Percentiles rank a stretch among this genome's conserved stretches.
phyloP scores from a whole-genome alignment of 1,140 invertebrate species.

The Lepidostoma basale region DNA sequence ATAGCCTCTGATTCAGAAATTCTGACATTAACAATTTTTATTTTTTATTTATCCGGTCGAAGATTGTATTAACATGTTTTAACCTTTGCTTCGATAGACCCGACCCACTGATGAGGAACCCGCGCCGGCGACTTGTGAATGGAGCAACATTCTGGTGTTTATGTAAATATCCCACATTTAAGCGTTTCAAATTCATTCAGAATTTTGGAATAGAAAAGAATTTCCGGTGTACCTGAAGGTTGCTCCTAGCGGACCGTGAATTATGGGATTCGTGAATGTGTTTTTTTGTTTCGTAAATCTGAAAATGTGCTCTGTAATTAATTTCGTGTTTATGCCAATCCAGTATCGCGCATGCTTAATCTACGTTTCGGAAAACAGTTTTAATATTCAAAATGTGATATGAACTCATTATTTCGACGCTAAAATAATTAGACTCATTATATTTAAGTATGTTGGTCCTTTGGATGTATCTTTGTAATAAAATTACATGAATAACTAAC shows the following conservation, averaged over 20 bases:
- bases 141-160: constrained; percentile 11
- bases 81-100: too few relatives aligned
- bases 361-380: constrained; percentile 20
- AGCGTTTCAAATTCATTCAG: constrained; percentile 37
- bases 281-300: constrained; percentile 23
- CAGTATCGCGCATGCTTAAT: constrained; percentile 13
- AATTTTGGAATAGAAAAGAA: constrained; percentile 43
- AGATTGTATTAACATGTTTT: too few relatives aligned
- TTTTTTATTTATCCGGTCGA: too few relatives aligned
- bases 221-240: constrained; percentile 42
- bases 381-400: constrained; percentile 26
- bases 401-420: constrained; percentile 4
- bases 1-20: too few relatives aligned
- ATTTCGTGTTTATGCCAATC: constrained; percentile 5
- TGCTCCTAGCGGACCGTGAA: constrained; percentile 43
- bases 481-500: too few relatives aligned
- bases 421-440: constrained; percentile 20
- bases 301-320: constrained; percentile 15
- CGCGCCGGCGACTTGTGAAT: constrained; percentile 5
- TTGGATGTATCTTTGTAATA: too few relatives aligned
- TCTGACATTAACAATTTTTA: too few relatives aligned
- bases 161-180: constrained; percentile 18
- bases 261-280: constrained; percentile 20
- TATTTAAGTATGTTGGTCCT: too few relatives aligned
- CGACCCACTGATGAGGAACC: background rate